Conservation (phyloP, 1,140 invertebrate species). For the Rhyzopertha dominica region DNA sequence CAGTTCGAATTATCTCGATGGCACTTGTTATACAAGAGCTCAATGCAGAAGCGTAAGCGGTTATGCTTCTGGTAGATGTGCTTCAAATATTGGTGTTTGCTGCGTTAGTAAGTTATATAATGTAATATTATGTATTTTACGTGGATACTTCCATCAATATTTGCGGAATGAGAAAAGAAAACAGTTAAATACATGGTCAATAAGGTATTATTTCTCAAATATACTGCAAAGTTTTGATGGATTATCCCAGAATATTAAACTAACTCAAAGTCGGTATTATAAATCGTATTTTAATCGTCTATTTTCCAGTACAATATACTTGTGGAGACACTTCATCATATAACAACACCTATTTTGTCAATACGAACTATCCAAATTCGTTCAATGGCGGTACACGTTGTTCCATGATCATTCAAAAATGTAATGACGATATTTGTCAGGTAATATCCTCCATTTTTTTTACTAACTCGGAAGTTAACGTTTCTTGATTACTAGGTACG, state of each 20-base stretch:
- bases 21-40: conserved; percentile 69
- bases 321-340: conserved; percentile 63
- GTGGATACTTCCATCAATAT: neutral
- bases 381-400: conserved; percentile 62
- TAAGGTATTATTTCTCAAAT: neutral
- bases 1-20: conserved; percentile 58
- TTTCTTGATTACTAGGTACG: conserved; percentile 53
- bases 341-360: conserved; percentile 81
- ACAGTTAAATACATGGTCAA: neutral
- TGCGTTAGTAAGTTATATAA: conserved; percentile 65
- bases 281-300: neutral
- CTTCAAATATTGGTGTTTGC: conserved; percentile 62
- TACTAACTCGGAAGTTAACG: neutral
- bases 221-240: neutral
- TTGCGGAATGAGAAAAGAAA: neutral
- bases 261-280: neutral
- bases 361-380: conserved; percentile 63
- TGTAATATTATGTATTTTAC: conserved; percentile 3
- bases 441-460: conserved; percentile 49
- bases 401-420: conserved; percentile 62
- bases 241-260: neutral
- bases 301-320: conserved; percentile 55
- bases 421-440: conserved; percentile 68
- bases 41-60: conserved; percentile 70
- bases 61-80: conserved; percentile 63